Conservation (phyloP, 2,113 vertebrate genomes). For the Triplophysa rosa region DNA sequence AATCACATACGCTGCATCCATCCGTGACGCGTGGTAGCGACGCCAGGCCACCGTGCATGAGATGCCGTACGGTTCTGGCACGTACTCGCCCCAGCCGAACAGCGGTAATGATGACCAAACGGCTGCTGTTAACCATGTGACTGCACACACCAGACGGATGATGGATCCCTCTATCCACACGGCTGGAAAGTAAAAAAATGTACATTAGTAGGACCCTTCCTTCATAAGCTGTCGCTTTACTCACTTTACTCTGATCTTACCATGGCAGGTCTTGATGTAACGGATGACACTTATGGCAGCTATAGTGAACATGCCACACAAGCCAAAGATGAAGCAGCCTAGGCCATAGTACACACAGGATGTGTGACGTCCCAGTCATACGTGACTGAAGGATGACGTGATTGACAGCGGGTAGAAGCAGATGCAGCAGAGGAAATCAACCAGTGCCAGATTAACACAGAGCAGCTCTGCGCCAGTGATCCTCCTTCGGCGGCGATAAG, state of each 20-base stretch:
- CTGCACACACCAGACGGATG: slow-evolving; percentile 51
- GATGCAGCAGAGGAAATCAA: slow-evolving; percentile 69
- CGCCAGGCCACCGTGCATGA: slow-evolving; percentile 73
- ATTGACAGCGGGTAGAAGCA: slow-evolving; percentile 72
- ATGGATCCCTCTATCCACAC: slow-evolving; percentile 61
- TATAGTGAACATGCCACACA: slow-evolving; percentile 72
- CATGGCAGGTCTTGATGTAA: slow-evolving; percentile 69
- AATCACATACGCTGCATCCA: slow-evolving; percentile 70
- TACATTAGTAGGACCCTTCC: not conserved
- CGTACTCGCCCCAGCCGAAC: slow-evolving; percentile 71
- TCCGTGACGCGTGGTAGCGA: slow-evolving; percentile 63
- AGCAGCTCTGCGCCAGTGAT: slow-evolving; percentile 67
- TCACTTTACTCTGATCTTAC: slow-evolving; percentile 53
- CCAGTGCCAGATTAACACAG: slow-evolving; percentile 70
- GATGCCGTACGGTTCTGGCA: slow-evolving; percentile 70
- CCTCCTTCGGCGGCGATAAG: slow-evolving; percentile 65
- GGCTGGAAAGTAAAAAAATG: slow-evolving; percentile 40
- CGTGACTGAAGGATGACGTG: slow-evolving; percentile 67
- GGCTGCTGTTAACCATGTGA: slow-evolving; percentile 61
- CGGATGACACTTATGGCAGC: slow-evolving; percentile 67
- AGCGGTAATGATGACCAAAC: slow-evolving; percentile 70
- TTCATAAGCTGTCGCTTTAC: not conserved
- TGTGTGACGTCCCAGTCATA: slow-evolving; percentile 60
- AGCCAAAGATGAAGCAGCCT: slow-evolving; percentile 68
- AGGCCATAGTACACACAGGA: slow-evolving; percentile 69